phyloP scores from a whole-genome alignment of 2,888 invertebrate species.

The Drosophila algonquin region DNA sequence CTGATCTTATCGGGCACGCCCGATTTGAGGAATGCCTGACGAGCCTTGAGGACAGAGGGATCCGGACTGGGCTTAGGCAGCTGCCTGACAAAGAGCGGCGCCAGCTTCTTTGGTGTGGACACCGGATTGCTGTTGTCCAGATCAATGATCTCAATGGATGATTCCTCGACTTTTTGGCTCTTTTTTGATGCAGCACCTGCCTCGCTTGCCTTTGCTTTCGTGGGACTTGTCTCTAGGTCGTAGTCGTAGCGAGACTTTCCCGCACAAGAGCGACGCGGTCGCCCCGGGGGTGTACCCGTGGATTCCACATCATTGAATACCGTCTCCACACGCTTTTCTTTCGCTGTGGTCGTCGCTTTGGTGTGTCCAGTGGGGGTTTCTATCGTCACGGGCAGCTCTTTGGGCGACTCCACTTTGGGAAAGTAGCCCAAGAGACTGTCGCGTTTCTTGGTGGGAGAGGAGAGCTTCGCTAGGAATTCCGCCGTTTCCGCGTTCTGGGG shows the following conservation, averaged over 20 bases:
- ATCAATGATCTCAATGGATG: constrained; percentile 69
- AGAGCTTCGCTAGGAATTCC: constrained; percentile 85
- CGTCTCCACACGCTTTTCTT: constrained; percentile 15
- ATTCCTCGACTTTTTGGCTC: constrained; percentile 6
- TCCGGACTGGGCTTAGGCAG: constrained; percentile 86
- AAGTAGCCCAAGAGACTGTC: constrained; percentile 87
- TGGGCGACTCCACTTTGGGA: constrained; percentile 83
- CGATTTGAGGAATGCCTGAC: constrained; percentile 88
- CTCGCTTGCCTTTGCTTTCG: constrained; percentile 43
- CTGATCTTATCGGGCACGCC: constrained; percentile 88
- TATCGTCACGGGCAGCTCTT: constrained; percentile 25
- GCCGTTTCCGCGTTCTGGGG: constrained; percentile 72
- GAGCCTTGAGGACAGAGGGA: constrained; percentile 86
- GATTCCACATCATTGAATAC: constrained; percentile 1
- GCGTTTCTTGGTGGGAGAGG: constrained; percentile 86
- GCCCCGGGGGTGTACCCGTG: constrained; percentile 60
- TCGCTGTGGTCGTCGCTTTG: constrained; percentile 49
- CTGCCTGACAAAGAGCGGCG: constrained; percentile 88
- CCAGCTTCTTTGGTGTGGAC: constrained; percentile 85
- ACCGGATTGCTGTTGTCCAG: constrained; percentile 72
- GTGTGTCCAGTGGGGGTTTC: constrained; percentile 41
- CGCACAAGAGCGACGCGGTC: constrained; percentile 80
- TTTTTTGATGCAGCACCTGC: constrained; percentile 7
- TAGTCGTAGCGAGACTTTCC: constrained; percentile 81
- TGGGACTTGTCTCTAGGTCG: constrained; percentile 73